Evolutionary conservation across 2,888 invertebrate species (phyloP), one percentile per base, ranked within the genome.

Genomic region (Mesochorus sp.): DNA sequence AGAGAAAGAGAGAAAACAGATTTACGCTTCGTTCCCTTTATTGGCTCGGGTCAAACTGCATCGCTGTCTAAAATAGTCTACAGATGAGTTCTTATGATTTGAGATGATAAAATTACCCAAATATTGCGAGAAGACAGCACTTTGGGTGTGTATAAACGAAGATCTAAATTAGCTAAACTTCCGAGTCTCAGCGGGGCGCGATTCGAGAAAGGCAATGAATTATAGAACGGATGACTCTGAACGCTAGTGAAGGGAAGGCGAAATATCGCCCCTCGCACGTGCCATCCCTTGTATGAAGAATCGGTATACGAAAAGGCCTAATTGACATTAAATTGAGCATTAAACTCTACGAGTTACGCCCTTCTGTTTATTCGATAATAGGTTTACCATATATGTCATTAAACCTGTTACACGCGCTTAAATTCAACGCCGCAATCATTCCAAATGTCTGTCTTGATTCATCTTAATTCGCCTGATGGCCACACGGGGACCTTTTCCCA

Each of bases 381-480:
- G 17, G n/a, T n/a, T n/a, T n/a, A n/a, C n/a, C 39, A 39, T 42
- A 0, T 34, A 42, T 21, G 24, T 61, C 67, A 28, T 71, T 62
- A 75, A 81, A 81, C 83, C 83, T 82, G 84, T 84, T 81, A 83
- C 80, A 55, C 74, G n/a, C n/a, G 49, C 34, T 39, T 1, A 59
- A 59, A 37, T 47, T 70, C 26, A 70, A 49, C n/a, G 59, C 47
- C 70, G n/a, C n/a, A 59, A 70, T 70, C 44, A 70, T 6, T 42
- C 47, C 10, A 70, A 44, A 47, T 68, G 82, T 62, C 80, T 79
- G 82, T 84, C 82, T 82, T 81, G 83, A 85, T 86, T 83, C 81
- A 81, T 83, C 80, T 84, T 12, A 83, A 87, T 85, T 83, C 83
- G 72, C 79, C 82, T 79, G 49, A 49, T 14, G 59, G 79, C 76